phyloP scores from a whole-genome alignment of 2,888 invertebrate genomes.

The Polydrusus tereticollis region DNA sequence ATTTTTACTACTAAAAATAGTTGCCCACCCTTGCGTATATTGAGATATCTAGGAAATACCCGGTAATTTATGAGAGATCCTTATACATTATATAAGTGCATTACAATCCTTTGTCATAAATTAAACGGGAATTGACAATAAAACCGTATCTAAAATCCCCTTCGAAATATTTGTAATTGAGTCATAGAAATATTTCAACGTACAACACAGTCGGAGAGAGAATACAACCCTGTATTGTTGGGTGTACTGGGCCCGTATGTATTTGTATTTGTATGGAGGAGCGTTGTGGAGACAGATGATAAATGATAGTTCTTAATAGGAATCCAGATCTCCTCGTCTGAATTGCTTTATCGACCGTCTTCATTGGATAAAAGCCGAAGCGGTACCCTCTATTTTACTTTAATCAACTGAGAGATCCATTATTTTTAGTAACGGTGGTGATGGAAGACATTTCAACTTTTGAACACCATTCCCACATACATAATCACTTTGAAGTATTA shows the following conservation, averaged over 20 bases:
- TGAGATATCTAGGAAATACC: no score
- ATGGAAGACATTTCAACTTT: constrained; percentile 44
- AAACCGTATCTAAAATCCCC: constrained; percentile 32
- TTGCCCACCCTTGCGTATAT: no score
- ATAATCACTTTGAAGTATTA: no score
- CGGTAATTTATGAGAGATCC: no score
- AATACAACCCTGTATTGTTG: constrained; percentile 57
- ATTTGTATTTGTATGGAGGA: constrained; percentile 60
- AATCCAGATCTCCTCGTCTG: constrained; percentile 65
- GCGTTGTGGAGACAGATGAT: constrained; percentile 65
- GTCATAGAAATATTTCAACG: constrained; percentile 40
- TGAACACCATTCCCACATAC: constrained; percentile 22
- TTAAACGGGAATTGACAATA: constrained; percentile 17
- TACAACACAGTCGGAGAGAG: constrained; percentile 37
- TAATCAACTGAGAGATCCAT: constrained; percentile 58
- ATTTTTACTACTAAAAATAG: no score
- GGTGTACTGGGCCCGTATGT: constrained; percentile 57
- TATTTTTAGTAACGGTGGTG: constrained; percentile 46
- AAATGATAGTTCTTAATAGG: constrained; percentile 67
- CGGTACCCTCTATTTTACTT: constrained; percentile 58
- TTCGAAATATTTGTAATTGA: constrained; percentile 39
- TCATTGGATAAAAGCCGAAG: constrained; percentile 63
- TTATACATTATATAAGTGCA: no score
- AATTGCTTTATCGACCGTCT: constrained; percentile 64
- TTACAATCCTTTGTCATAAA: constrained; percentile 16